Evolutionary conservation across 2,797 vertebrate species (phyloP).

Genomic region (Phylloscopus collybita): DNA sequence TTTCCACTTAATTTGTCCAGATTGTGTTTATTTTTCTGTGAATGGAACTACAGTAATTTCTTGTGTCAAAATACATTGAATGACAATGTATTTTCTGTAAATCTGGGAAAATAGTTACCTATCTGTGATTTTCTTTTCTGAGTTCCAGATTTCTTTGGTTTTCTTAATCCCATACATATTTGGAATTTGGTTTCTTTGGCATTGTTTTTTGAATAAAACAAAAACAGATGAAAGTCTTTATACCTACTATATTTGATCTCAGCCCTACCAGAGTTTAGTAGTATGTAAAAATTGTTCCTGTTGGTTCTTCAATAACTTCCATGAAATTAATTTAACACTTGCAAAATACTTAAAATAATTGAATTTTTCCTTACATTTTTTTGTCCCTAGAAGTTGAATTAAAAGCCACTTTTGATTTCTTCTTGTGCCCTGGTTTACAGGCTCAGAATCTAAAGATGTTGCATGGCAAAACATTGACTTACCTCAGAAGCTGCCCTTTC

Average conservation of each 20-base stretch:
- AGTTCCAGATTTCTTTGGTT: neutral
- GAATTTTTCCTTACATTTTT: neutral
- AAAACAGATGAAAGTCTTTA: neutral
- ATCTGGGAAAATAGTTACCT: neutral
- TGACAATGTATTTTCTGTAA: neutral
- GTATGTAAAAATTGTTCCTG: neutral
- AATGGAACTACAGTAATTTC: neutral
- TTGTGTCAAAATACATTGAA: neutral
- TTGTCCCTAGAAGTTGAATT: neutral
- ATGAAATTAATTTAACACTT: neutral
- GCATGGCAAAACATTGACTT: neutral
- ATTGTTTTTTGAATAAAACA: neutral
- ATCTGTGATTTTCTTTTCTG: neutral
- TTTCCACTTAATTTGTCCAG: neutral
- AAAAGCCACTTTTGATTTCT: neutral
- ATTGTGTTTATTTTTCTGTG: neutral
- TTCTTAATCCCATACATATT: neutral
- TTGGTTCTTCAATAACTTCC: neutral
- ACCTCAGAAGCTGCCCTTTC: neutral
- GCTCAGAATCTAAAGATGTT: neutral
- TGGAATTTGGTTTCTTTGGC: neutral
- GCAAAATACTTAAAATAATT: neutral
- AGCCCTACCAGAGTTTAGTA: neutral
- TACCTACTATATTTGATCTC: neutral
- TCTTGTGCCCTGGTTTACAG: neutral